Evolutionary conservation across 2,888 invertebrate genomes (phyloP).

Genomic region (Rutpela maculata): DNA sequence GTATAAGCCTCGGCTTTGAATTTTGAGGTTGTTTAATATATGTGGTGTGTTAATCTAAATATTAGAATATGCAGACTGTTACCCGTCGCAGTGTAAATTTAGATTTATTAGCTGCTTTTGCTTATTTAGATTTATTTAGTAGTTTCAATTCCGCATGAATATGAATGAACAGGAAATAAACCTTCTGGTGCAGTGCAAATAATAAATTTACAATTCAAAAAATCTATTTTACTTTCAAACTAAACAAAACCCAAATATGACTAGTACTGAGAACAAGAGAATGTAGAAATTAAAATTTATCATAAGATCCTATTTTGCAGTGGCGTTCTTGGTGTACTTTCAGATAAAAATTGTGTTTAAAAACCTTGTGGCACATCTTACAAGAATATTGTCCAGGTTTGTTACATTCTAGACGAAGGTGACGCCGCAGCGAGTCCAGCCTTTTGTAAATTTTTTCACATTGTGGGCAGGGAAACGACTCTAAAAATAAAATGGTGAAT

Average conservation of each 20-base stretch:
- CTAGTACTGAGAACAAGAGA: neutral
- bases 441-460: constrained; percentile 53
- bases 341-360: constrained; percentile 64
- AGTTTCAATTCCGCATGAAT: no score
- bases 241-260: neutral
- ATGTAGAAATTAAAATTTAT: neutral
- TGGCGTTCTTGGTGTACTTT: constrained; percentile 56
- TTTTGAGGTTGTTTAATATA: no score
- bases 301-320: constrained; percentile 5
- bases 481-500: constrained; percentile 17
- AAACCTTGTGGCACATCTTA: constrained; percentile 58
- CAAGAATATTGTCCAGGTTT: constrained; percentile 53
- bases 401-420: constrained; percentile 56
- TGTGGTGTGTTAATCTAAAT: no score
- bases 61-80: no score
- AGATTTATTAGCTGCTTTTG: no score
- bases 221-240: neutral
- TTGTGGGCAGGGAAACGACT: constrained; percentile 44
- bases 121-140: no score
- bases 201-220: neutral
- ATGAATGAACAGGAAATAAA: no score
- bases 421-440: constrained; percentile 49
- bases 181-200: no score
- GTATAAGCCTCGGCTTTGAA: no score
- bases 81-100: no score